These are phyloP conservation scores for Syrrhaptes paradoxus DNA, from an alignment of 2,113 vertebrate species.

Conservation along the genomic window DNA sequence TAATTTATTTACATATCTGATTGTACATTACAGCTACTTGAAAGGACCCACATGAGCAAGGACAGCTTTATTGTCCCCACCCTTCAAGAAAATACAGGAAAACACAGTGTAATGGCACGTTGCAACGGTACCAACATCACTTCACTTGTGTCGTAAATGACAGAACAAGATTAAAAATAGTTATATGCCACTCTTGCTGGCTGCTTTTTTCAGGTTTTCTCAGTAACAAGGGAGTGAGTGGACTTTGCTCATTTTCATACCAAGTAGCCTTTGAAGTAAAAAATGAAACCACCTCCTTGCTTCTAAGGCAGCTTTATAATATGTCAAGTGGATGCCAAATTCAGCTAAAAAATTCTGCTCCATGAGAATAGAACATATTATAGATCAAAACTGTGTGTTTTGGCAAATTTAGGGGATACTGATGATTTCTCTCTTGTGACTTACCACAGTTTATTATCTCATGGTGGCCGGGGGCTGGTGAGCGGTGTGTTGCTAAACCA, in stretches of 20 bases:
- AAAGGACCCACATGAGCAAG: constrained; percentile 3
- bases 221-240: not conserved
- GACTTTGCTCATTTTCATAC: not conserved
- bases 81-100: constrained; percentile 30
- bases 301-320: not conserved
- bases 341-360: not conserved
- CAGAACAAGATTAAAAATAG: not conserved
- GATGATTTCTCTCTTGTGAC: not conserved
- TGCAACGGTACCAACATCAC: not conserved
- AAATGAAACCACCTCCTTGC: not conserved
- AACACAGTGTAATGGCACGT: not conserved
- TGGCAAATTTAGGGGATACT: not conserved
- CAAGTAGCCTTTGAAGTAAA: not conserved
- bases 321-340: not conserved
- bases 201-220: not conserved
- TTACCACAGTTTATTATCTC: not conserved
- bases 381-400: not conserved
- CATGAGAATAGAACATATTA: not conserved
- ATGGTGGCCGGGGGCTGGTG: not conserved
- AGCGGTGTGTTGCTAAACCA: not conserved
- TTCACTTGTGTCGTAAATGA: not conserved
- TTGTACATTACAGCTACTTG: constrained; percentile 65
- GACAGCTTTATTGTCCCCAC: not conserved
- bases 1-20: constrained; percentile 76
- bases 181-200: not conserved